Conservation (phyloP, 2,113 vertebrate species). For the Rhabdornis inornatus region DNA sequence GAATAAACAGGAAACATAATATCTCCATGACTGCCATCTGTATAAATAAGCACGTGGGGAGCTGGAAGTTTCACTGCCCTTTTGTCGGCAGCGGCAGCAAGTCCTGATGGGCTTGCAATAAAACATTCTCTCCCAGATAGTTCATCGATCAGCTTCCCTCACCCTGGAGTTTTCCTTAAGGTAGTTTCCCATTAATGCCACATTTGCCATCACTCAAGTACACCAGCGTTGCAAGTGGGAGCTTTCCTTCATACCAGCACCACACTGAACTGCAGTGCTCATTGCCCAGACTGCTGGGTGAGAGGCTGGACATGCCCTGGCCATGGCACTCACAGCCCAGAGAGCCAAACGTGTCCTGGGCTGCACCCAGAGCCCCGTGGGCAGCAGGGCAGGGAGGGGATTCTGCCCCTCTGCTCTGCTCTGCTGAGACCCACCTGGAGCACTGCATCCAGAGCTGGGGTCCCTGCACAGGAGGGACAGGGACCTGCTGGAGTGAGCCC, state of each 20-base stretch:
- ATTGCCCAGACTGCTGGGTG: background rate
- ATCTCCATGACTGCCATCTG: background rate
- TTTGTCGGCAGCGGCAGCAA: background rate
- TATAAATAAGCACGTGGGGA: background rate
- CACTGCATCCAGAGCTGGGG: background rate
- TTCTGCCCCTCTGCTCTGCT: too few relatives aligned
- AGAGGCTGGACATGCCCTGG: background rate
- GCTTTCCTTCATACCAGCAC: background rate
- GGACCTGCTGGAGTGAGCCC: fast-evolving
- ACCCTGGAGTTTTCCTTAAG: background rate
- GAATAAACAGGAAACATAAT: background rate
- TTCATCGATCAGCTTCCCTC: background rate
- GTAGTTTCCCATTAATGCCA: background rate
- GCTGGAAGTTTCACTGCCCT: background rate
- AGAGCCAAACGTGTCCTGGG: background rate
- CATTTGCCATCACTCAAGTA: background rate
- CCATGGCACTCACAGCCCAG: background rate
- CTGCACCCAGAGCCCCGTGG: background rate
- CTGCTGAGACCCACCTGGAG: background rate
- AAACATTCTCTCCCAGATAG: background rate
- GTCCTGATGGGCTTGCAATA: background rate
- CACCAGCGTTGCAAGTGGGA: background rate
- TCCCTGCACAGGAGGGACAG: background rate
- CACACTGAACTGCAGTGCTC: background rate
- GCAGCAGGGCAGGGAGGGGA: background rate